phyloP scores from a whole-genome alignment of 1,140 invertebrate genomes.

The Magallana gigas region DNA sequence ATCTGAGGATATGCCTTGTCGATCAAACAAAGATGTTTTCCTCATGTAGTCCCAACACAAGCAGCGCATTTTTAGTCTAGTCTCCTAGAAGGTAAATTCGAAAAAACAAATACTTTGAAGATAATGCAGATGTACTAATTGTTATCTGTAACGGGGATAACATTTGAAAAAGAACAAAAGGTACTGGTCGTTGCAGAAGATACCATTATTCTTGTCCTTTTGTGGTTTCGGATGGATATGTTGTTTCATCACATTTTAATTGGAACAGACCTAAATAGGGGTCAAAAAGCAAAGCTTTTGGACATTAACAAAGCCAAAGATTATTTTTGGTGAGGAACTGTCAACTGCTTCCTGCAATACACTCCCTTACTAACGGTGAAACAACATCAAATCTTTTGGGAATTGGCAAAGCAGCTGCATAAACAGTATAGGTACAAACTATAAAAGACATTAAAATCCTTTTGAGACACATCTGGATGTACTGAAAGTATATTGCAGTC shows the following conservation, averaged over 20 bases:
- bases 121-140: neutral
- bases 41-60: too few relatives aligned
- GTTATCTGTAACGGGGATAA: neutral
- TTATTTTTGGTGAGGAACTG: too few relatives aligned
- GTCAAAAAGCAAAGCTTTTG: neutral
- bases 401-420: too few relatives aligned
- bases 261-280: neutral
- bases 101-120: neutral
- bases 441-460: neutral
- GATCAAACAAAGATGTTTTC: too few relatives aligned
- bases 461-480: neutral
- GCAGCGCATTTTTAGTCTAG: too few relatives aligned
- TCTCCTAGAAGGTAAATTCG: neutral
- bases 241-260: neutral
- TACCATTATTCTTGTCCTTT: slow-evolving; percentile 60
- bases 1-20: too few relatives aligned
- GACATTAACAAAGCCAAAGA: neutral
- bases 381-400: too few relatives aligned
- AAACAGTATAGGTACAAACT: neutral
- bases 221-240: slow-evolving; percentile 32
- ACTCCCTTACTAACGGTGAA: too few relatives aligned
- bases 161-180: neutral
- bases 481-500: neutral
- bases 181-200: slow-evolving; percentile 58
- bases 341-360: too few relatives aligned